These are phyloP conservation scores for Sinohyriopsis cumingii DNA, from an alignment of 2,888 invertebrate genomes.

Conservation along the genomic window DNA sequence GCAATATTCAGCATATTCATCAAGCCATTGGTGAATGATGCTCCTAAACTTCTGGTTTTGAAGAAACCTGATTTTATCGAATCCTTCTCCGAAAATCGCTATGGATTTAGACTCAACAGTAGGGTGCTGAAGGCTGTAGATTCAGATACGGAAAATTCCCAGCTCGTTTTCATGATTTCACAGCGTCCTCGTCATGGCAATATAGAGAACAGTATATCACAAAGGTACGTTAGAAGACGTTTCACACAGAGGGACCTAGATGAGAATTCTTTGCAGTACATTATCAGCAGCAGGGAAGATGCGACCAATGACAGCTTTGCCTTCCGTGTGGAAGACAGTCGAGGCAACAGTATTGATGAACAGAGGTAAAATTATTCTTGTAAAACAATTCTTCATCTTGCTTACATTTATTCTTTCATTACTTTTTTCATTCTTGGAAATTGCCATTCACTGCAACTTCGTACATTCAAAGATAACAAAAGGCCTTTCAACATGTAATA, in stretches of 20 bases:
- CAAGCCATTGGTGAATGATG: conserved; percentile 62
- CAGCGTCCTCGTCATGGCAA: conserved; percentile 64
- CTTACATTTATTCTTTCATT: not conserved
- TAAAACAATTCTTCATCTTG: not conserved
- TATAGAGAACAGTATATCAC: conserved; percentile 64
- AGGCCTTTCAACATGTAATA: too few relatives aligned
- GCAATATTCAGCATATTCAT: conserved; percentile 65
- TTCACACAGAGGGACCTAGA: conserved; percentile 70
- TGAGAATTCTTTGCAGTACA: conserved; percentile 61
- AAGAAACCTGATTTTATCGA: conserved; percentile 60
- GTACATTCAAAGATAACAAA: too few relatives aligned
- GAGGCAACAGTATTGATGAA: conserved; percentile 63
- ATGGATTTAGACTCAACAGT: conserved; percentile 62
- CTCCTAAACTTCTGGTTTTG: conserved; percentile 62
- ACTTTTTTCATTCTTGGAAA: too few relatives aligned
- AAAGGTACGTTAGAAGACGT: conserved; percentile 59
- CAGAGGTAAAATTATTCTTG: conserved; percentile 50
- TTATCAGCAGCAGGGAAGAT: conserved; percentile 55
- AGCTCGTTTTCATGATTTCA: conserved; percentile 63
- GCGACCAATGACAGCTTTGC: conserved; percentile 66
- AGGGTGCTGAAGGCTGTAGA: conserved; percentile 62
- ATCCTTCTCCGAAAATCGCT: conserved; percentile 54
- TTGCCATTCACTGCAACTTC: too few relatives aligned
- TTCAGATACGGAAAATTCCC: conserved; percentile 54
- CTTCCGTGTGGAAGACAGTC: conserved; percentile 63